Conservation (phyloP, 1,140 invertebrate genomes). For the Coenobita brevimanus region DNA sequence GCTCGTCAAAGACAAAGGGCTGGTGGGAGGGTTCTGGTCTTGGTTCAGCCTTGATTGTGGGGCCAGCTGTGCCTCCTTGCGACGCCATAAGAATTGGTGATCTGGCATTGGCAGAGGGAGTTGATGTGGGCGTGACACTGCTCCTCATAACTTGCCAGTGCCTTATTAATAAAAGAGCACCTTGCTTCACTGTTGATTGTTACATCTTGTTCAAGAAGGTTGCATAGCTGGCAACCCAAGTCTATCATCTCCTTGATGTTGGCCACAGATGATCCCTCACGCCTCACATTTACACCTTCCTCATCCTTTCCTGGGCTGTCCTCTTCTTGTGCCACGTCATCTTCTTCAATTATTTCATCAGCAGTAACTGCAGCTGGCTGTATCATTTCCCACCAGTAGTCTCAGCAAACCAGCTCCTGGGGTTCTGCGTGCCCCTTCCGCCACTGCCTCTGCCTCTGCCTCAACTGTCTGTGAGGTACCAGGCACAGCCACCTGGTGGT, state of each 20-base stretch:
- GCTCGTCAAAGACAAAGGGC: no score
- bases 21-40: neutral
- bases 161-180: conserved; percentile 23
- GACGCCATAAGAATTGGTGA: conserved; percentile 9
- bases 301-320: no score
- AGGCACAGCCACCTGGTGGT: neutral
- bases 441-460: neutral
- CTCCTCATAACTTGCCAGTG: conserved; percentile 1
- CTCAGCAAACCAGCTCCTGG: no score
- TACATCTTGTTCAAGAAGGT: conserved; percentile 5
- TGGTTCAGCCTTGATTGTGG: neutral
- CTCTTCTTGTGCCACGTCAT: no score
- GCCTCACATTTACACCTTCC: neutral
- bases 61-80: neutral
- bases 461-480: neutral
- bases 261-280: neutral
- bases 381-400: neutral
- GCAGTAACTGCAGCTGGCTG: neutral
- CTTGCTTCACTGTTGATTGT: neutral
- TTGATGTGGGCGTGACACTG: conserved; percentile 32
- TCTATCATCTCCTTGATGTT: conserved; percentile 18
- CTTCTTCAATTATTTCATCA: neutral
- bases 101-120: conserved; percentile 11
- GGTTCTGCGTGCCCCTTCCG: neutral
- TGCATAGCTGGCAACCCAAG: conserved; percentile 1